Evolutionary conservation across 2,113 vertebrate species (phyloP), one percentile per base, ranked within the genome.

Genomic region (Boulengeromyrus knoepffleri): DNA sequence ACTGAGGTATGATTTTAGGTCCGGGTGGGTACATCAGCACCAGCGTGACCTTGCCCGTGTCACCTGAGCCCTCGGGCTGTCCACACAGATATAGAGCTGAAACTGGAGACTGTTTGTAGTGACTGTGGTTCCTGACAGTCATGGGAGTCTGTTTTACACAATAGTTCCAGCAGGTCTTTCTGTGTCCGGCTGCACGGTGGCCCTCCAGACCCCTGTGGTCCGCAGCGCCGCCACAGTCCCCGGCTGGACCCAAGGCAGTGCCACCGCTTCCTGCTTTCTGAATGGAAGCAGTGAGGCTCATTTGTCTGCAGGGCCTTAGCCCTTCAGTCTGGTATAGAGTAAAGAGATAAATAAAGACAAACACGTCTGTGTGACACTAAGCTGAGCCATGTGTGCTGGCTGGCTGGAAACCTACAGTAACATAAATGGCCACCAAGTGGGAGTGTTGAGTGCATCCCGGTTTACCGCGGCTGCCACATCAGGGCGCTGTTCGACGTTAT

Each of bases 111-210:
- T 85, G 88, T 90, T 85, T 93, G 91, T 92, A 92, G 91, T 92
- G 93, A 91, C 92, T 93, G 92, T 90, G 92, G 92, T 92, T 88
- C 88, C 89, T 91, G 89, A 80, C 92, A 93, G 91, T 92, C 92
- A 89, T 84, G 90, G 86, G 80, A 90, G 89, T 89, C 86, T 49
- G 47, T 88, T 89, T 89, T 80, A 92, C 91, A 93, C 93, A 94
- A 91, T 92, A 91, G 92, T 92, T 93, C 92, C 58, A 70, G 80
- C 88, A 58, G 66, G 21, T 42, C 85, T 85, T 74, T 66, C 50
- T 80, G 6, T 80, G 86, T 90, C 85, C 83, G 45, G 58, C 45
- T 50, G 85, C 45, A 49, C 27, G 49, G 39, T 89, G 80, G 58
- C 86, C 52, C 31, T 31, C 31, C 31, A 42, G 0, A 19, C 2